Conservation (phyloP, 2,113 vertebrate species). For the Myotis yumanensis region DNA sequence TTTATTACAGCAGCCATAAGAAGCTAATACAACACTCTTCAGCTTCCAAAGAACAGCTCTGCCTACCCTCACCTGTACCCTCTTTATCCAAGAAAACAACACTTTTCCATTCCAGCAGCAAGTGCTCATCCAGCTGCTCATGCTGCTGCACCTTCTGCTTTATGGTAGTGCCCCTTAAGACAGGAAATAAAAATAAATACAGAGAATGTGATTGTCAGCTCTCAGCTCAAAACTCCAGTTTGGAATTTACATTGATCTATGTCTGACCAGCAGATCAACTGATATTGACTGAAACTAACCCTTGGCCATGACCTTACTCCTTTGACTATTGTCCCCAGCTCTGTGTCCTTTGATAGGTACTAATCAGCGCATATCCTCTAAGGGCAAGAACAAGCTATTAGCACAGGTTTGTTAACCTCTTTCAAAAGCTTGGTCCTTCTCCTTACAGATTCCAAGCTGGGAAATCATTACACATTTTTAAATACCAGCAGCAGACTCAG, state of each 20-base stretch:
- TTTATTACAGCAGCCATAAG: not conserved
- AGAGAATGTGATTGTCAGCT: not conserved
- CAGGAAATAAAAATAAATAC: not conserved
- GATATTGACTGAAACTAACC: not conserved
- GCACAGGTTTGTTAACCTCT: constrained; percentile 55
- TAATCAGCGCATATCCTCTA: constrained; percentile 43
- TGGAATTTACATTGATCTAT: not conserved
- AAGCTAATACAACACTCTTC: not conserved
- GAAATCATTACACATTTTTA: constrained; percentile 44
- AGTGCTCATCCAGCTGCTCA: not conserved
- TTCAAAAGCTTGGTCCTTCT: constrained; percentile 52
- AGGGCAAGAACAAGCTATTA: constrained; percentile 29
- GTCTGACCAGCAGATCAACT: not conserved
- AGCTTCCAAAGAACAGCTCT: not conserved
- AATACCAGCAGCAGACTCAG: not conserved
- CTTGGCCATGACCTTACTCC: not conserved
- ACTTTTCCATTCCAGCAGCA: not conserved
- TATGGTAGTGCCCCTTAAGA: not conserved
- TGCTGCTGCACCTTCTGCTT: not conserved
- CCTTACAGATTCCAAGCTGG: constrained; percentile 57
- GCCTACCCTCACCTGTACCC: not conserved
- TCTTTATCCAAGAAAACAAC: not conserved
- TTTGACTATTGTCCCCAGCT: constrained; percentile 29
- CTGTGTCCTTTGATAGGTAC: constrained; percentile 20
- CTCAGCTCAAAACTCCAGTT: not conserved